Percentiles rank a stretch among this genome's conserved stretches.
Conservation (phyloP, 2,797 vertebrate genomes). For the Pseudomugil gertrudae region DNA sequence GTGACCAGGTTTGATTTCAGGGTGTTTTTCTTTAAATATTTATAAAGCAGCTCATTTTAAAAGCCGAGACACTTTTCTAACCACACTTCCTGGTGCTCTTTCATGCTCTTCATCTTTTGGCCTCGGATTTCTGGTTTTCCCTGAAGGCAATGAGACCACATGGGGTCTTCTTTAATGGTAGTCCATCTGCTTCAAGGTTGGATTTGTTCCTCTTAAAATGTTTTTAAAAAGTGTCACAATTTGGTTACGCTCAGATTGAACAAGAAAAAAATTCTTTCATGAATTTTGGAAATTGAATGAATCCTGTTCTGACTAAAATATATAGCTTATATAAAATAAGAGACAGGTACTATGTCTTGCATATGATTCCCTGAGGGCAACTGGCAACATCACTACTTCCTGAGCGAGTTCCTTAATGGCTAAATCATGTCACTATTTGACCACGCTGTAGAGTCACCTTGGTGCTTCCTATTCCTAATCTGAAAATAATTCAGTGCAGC, state of each 20-base stretch:
- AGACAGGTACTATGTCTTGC: constrained; percentile 6
- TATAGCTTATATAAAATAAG: constrained; percentile 17
- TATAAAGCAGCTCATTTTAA: too few relatives aligned
- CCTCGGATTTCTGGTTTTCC: not conserved
- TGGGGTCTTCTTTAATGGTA: not conserved
- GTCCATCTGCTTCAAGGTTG: constrained; percentile 1
- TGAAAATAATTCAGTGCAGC: constrained; percentile 20
- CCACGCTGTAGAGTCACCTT: constrained; percentile 10
- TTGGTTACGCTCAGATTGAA: not conserved
- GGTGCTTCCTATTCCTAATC: constrained; percentile 13
- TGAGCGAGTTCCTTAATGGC: constrained; percentile 38
- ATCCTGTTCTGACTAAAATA: not conserved
- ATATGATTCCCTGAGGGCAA: constrained; percentile 43
- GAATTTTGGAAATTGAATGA: not conserved
- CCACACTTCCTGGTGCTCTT: too few relatives aligned
- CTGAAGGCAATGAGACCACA: not conserved
- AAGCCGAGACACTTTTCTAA: not conserved
- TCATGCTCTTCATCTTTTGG: not conserved
- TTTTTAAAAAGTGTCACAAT: not conserved
- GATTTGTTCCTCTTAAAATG: not conserved
- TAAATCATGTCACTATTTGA: constrained; percentile 48
- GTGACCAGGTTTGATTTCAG: too few relatives aligned
- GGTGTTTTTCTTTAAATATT: too few relatives aligned
- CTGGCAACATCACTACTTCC: constrained; percentile 25
- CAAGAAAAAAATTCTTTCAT: not conserved